These are phyloP conservation scores for Drosophila kepulauana DNA, from an alignment of 1,140 invertebrate genomes.

Conservation along the genomic window DNA sequence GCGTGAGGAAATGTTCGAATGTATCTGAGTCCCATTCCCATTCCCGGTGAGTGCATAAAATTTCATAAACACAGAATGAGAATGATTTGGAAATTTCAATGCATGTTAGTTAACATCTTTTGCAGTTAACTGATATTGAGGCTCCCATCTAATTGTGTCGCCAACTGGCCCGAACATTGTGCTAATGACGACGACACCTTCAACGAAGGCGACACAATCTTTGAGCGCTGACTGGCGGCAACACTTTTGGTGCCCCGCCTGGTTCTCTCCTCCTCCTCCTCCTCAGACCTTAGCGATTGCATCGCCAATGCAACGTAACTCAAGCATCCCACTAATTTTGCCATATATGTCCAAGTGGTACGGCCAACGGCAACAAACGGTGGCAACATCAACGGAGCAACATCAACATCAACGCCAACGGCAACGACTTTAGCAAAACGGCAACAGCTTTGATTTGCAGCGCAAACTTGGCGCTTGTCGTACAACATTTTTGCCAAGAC, in stretches of 20 bases:
- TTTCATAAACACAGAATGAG: slow-evolving; percentile 59
- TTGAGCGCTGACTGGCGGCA: slow-evolving; percentile 2
- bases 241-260: slow-evolving; percentile 3
- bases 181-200: slow-evolving; percentile 80
- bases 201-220: slow-evolving; percentile 10
- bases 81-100: slow-evolving; percentile 35
- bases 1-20: slow-evolving; percentile 68
- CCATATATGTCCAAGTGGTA: slow-evolving; percentile 79
- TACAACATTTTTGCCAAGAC: slow-evolving; percentile 75
- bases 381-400: slow-evolving; percentile 15
- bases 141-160: slow-evolving; percentile 28
- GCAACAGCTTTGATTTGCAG: slow-evolving; percentile 65
- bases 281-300: background rate
- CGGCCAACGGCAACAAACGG: slow-evolving; percentile 27
- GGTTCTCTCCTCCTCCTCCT: background rate
- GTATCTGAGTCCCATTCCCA: background rate
- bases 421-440: slow-evolving; percentile 24
- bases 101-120: slow-evolving; percentile 38
- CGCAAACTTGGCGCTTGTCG: slow-evolving; percentile 80
- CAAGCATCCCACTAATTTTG: slow-evolving; percentile 82
- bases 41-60: slow-evolving; percentile 58
- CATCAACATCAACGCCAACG: slow-evolving; percentile 25
- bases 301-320: slow-evolving; percentile 23
- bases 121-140: slow-evolving; percentile 35
- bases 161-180: slow-evolving; percentile 38